Conservation (phyloP, 2,888 invertebrate genomes). For the Tridacna crocea region DNA sequence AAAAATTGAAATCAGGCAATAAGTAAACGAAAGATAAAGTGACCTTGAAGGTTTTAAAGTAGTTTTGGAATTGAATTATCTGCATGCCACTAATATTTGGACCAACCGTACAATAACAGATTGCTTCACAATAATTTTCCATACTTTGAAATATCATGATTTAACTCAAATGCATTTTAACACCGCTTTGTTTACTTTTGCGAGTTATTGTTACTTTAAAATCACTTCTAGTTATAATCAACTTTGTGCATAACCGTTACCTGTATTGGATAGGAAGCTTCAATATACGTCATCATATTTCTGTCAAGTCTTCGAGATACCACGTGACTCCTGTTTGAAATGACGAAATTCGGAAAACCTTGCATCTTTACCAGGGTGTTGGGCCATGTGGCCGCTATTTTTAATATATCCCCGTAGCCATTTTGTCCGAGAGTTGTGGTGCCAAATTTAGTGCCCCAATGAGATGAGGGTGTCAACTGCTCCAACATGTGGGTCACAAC, state of each 20-base stretch:
- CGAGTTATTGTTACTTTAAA: too few species aligned
- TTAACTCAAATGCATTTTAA: too few species aligned
- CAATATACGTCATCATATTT: conserved; percentile 12
- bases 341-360: conserved; percentile 30
- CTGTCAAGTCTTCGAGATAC: conserved; percentile 5
- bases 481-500: conserved; percentile 42
- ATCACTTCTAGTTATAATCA: too few species aligned
- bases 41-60: too few species aligned
- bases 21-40: too few species aligned
- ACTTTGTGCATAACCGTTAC: neutral
- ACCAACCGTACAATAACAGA: too few species aligned
- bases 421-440: conserved; percentile 27
- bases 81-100: too few species aligned
- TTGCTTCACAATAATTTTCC: too few species aligned
- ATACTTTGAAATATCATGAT: too few species aligned
- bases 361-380: conserved; percentile 33
- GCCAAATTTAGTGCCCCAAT: conserved; percentile 52
- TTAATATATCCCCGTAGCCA: conserved; percentile 53
- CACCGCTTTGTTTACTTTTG: too few species aligned
- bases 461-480: conserved; percentile 43
- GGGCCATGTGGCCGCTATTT: conserved; percentile 33
- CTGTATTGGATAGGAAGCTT: conserved; percentile 21
- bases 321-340: conserved; percentile 20
- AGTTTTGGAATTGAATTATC: too few species aligned
- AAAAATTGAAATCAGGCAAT: too few species aligned